phyloP scores from a whole-genome alignment of 1,140 invertebrate species.

The Sycophila sp. region DNA sequence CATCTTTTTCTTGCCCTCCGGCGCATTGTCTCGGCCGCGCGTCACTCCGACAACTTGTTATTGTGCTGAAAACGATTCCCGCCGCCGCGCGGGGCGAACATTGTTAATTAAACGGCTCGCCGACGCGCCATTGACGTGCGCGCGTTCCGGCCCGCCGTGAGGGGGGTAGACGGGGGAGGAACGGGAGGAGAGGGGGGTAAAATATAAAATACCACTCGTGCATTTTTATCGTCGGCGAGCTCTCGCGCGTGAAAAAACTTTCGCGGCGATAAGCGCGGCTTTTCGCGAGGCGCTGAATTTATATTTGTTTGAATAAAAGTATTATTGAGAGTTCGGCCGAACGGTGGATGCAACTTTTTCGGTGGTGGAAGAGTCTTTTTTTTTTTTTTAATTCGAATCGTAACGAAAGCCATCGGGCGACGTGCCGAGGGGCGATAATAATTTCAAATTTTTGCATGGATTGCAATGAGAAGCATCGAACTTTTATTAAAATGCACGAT shows the following conservation, averaged over 20 bases:
- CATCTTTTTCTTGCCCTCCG: slow-evolving; percentile 5
- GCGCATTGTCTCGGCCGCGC: slow-evolving; percentile 38
- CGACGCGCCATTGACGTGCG: slow-evolving; percentile 50
- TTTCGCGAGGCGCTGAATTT: slow-evolving; percentile 10
- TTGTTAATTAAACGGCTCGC: slow-evolving; percentile 65
- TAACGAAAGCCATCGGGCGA: too few relatives aligned
- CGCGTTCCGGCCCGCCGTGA: background rate
- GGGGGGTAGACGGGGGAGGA: background rate
- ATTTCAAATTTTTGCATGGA: background rate
- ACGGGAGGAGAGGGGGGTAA: background rate
- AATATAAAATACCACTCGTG: slow-evolving; percentile 23
- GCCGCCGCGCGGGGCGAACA: slow-evolving; percentile 57
- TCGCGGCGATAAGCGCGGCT: background rate
- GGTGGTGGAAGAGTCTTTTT: background rate
- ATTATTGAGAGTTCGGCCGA: background rate
- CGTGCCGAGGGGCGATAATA: background rate
- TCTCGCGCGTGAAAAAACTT: slow-evolving; percentile 9
- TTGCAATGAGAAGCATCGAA: too few relatives aligned
- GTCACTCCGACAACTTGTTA: slow-evolving; percentile 59
- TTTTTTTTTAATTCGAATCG: background rate
- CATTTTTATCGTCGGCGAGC: slow-evolving; percentile 12
- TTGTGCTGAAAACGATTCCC: slow-evolving; percentile 55
- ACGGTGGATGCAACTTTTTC: background rate
- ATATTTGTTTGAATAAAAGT: slow-evolving; percentile 35
- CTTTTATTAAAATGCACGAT: too few relatives aligned